Percentiles rank a stretch among this genome's conserved stretches.
phyloP scores from a whole-genome alignment of 2,797 vertebrate species.

The Chloroceryle amazona region DNA sequence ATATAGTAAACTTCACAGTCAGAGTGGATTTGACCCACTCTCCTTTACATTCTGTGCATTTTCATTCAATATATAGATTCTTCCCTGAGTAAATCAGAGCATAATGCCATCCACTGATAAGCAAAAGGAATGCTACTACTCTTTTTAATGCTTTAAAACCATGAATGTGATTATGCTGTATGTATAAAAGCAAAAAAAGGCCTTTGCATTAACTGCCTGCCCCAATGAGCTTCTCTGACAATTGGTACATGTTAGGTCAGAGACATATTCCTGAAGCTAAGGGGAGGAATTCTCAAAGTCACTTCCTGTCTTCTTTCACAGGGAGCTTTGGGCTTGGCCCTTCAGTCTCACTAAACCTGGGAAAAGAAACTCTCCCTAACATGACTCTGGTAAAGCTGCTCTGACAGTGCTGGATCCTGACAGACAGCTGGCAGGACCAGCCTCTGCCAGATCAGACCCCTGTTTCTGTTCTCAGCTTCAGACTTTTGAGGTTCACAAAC shows the following conservation, averaged over 20 bases:
- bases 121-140: background rate
- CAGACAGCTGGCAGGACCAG: background rate
- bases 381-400: background rate
- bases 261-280: background rate
- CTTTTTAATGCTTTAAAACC: background rate
- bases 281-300: background rate
- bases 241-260: background rate
- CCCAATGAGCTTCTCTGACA: background rate
- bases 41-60: background rate
- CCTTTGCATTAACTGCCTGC: background rate
- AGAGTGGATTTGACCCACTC: background rate
- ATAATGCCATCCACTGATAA: background rate
- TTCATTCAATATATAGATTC: background rate
- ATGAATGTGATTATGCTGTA: background rate
- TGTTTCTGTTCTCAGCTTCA: background rate
- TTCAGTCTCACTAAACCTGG: background rate
- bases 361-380: background rate
- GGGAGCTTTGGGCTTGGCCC: background rate
- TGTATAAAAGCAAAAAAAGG: rapidly evolving
- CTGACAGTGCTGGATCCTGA: background rate
- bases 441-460: background rate
- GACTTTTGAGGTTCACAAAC: rapidly evolving
- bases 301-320: background rate
- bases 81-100: background rate
- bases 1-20: background rate